Evolutionary conservation across 2,113 vertebrate species (phyloP).

Genomic region (Willisornis vidua): DNA sequence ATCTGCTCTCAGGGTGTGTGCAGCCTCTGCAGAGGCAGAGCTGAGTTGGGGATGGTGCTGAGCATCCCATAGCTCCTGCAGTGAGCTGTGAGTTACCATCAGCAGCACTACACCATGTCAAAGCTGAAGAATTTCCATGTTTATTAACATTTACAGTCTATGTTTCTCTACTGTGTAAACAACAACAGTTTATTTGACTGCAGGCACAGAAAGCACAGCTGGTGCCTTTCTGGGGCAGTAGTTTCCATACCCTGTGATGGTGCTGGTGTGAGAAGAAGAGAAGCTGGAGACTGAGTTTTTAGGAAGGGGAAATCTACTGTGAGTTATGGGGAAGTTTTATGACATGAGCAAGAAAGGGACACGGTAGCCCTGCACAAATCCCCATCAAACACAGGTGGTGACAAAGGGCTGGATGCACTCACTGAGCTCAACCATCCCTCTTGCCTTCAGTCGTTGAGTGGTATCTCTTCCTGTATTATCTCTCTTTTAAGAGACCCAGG

Average conservation of each 20-base stretch:
- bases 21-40: neutral
- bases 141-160: neutral
- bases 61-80: neutral
- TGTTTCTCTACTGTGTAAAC: neutral
- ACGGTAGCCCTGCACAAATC: neutral
- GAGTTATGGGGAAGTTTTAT: neutral
- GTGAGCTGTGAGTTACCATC: neutral
- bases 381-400: neutral
- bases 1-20: neutral
- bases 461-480: neutral
- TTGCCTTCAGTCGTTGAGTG: neutral
- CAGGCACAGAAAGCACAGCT: neutral
- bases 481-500: neutral
- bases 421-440: neutral
- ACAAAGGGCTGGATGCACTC: neutral
- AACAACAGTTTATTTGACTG: neutral
- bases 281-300: neutral
- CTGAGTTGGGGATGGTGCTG: neutral
- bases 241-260: neutral
- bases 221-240: neutral
- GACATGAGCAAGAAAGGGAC: neutral
- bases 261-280: neutral
- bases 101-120: neutral
- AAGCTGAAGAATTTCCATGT: neutral
- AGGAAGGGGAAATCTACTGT: neutral